phyloP scores from a whole-genome alignment of 2,888 invertebrate species.

The Desoria tigrina region DNA sequence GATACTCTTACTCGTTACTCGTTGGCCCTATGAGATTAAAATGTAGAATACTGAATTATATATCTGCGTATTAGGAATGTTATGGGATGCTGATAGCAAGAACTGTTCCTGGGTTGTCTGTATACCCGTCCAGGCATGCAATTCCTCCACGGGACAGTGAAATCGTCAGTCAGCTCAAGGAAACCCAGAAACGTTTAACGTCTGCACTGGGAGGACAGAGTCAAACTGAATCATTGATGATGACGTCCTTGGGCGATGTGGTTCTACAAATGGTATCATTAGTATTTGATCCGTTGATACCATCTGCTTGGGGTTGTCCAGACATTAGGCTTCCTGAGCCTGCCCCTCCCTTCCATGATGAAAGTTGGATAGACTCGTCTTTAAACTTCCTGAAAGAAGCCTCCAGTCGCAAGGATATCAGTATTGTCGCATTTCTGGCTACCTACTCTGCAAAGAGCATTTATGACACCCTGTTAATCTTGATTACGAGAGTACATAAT shows the following conservation, averaged over 20 bases:
- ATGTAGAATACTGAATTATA: too few species aligned
- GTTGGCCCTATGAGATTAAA: too few species aligned
- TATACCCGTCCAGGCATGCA: slow-evolving; percentile 5
- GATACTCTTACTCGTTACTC: background rate
- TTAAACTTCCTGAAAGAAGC: slow-evolving; percentile 30
- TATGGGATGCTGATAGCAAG: slow-evolving; percentile 45
- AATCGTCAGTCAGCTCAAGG: slow-evolving; percentile 17
- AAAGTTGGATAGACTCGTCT: slow-evolving; percentile 25
- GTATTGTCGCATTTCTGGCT: slow-evolving; percentile 39
- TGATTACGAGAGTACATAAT: slow-evolving; percentile 41
- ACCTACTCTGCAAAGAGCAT: slow-evolving; percentile 32
- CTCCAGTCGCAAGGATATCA: slow-evolving; percentile 26
- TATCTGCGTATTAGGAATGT: slow-evolving; percentile 29
- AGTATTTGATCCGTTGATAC: slow-evolving; percentile 35
- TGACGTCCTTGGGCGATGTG: slow-evolving; percentile 35
- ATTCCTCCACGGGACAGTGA: background rate
- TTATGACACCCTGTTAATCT: slow-evolving; percentile 38
- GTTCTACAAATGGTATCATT: slow-evolving; percentile 41
- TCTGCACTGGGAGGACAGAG: slow-evolving; percentile 30
- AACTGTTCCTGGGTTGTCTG: slow-evolving; percentile 34
- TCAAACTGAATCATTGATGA: slow-evolving; percentile 32
- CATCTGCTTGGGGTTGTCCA: slow-evolving; percentile 33
- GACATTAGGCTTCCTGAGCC: slow-evolving; percentile 40
- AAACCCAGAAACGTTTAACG: slow-evolving; percentile 33
- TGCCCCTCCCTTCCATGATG: slow-evolving; percentile 37